Base-by-base conservation (phyloP, 2,113 vertebrate species). In the Myotis lucifugus region DNA sequence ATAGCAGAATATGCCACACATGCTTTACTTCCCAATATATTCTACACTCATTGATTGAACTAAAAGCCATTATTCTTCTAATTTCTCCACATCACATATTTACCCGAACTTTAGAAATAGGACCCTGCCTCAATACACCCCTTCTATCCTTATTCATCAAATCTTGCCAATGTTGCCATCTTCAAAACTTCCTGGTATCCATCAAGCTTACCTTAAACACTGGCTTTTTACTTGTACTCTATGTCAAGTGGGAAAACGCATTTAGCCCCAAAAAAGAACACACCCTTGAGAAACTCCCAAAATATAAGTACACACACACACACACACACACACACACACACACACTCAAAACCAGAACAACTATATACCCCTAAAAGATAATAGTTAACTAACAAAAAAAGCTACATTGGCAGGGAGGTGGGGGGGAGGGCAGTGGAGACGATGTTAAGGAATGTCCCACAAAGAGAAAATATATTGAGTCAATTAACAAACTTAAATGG, bases 341-440 rank as follows among this genome's bases (percentile, higher is more conserved):
- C 17, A 46, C 2, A 29, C 8, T 81, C 40, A 74, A 69, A 54
- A 10, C 11, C 29, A 50, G 19, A 90, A 88, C 3, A 85, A 42
- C 8, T 64, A 14, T 6, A 69, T 32, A 40, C 12, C 1, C 1
- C 46, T 52, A 40, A 74, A 50, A 93, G 32, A 64, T 8, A 52
- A 3, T 32, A 25, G 23, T 46, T 74, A 84, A 70, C 8, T n/a
- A 95, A 95, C 42, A 42, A 48, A 56, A 86, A 74, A 88, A 85
- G 8, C 54, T 86, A 21, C 18, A 72, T 52, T 56, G 56, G 56
- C 42, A 8, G 42, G 42, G 42, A 37, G 8, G 42, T 8, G 56
- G 56, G 18, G 52, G 4, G 3, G 9, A 3, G 14, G 21, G 2
- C 1, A 2, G 11, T 13, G 19, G 23, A 10, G 32, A 6, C 0